Evolutionary conservation across 2,888 invertebrate species (phyloP).

Genomic region (Callimorpha dominula): DNA sequence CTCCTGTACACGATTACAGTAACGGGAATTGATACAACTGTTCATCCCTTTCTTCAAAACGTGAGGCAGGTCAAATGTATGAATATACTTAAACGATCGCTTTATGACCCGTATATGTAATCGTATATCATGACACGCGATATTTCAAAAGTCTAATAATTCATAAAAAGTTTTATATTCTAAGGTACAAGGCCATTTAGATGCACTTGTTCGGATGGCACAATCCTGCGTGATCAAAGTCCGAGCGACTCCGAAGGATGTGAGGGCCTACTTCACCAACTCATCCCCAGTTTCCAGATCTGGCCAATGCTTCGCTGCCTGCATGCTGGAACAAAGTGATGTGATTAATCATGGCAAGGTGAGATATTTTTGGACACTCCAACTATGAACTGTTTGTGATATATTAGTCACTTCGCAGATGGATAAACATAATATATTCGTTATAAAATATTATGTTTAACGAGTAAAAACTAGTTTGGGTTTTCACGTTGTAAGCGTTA

Average conservation of each 20-base stretch:
- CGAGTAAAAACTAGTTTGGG: background rate
- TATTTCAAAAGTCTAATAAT: too few species aligned
- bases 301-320: conserved; percentile 82
- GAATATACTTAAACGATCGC: too few species aligned
- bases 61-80: too few species aligned
- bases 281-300: conserved; percentile 77
- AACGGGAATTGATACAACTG: too few species aligned
- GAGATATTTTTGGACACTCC: background rate
- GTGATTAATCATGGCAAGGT: conserved; percentile 82
- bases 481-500: background rate
- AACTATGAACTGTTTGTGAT: background rate
- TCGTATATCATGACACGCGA: too few species aligned
- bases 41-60: too few species aligned
- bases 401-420: background rate
- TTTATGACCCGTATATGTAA: too few species aligned
- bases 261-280: conserved; percentile 81
- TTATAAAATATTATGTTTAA: background rate
- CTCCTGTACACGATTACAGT: too few species aligned
- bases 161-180: background rate
- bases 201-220: conserved; percentile 78
- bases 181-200: conserved; percentile 80
- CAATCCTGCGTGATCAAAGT: conserved; percentile 82
- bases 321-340: conserved; percentile 83
- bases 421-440: background rate
- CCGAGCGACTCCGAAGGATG: conserved; percentile 79